A percentile compares a stretch with the other conserved stretches of the same genome.
These are phyloP conservation scores for Sialia sialis DNA, from an alignment of 2,113 vertebrate genomes.

Conservation along the genomic window DNA sequence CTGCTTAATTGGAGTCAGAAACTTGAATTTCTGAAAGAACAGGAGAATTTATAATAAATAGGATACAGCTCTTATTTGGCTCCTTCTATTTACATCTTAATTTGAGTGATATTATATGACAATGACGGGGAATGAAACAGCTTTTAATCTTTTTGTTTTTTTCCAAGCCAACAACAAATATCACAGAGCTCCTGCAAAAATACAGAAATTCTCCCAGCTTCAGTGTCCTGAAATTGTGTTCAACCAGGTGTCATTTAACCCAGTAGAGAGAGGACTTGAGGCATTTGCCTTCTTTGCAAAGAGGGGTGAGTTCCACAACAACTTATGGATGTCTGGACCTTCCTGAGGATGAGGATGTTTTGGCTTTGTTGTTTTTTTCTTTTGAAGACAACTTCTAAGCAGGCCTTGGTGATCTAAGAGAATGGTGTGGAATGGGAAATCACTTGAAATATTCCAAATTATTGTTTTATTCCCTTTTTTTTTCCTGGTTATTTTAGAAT, in stretches of 20 bases:
- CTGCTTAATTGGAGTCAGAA: constrained; percentile 8
- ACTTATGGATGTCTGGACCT: neutral
- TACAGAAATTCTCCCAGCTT: neutral
- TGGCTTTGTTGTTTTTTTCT: neutral
- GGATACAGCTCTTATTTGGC: neutral
- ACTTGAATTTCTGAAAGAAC: neutral
- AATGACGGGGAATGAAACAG: neutral
- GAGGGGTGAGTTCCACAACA: neutral
- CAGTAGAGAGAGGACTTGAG: neutral
- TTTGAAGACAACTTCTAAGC: neutral
- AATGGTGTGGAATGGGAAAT: neutral
- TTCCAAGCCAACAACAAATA: neutral
- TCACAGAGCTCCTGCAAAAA: neutral
- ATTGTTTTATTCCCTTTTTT: accelerated
- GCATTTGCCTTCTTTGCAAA: neutral
- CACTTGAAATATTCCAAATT: neutral
- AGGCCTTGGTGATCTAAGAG: neutral
- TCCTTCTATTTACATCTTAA: neutral
- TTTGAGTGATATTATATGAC: neutral
- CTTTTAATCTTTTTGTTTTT: neutral
- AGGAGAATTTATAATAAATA: neutral
- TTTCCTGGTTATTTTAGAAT: neutral
- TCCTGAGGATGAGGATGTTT: neutral
- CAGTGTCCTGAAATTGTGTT: neutral
- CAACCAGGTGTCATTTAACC: neutral